Base-by-base conservation (phyloP, 1,140 invertebrate genomes). In the Andricus grossulariae region DNA sequence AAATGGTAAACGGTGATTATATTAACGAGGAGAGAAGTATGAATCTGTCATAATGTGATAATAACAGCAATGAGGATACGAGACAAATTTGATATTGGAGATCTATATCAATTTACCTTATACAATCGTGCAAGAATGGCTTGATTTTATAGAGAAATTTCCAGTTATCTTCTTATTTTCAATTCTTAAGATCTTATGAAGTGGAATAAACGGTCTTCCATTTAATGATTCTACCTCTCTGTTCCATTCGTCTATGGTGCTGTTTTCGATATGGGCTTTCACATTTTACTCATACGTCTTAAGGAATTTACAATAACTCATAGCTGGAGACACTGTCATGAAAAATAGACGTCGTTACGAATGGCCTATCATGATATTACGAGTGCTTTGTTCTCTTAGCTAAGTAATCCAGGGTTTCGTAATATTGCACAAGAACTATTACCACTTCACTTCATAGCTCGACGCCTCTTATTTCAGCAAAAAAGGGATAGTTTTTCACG, bases 1-100 rank as follows among this genome's bases (percentile, higher is more conserved):
- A 66, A 66, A 66, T 66, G 1, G 15, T 66, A 45, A 66, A 66
- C 25, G 32, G 25, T 16, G 12, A 60, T 60, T 60, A 60, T 39
- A 66, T 66, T 66, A 66, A 66, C 60, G 15, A 66, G 60, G 25
- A 66, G 60, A 39, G 60, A 66, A 66, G n/a, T 66, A 66, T 66
- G 25, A 13, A 16, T 2, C 25, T 66, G 13, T 66, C 16, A 66
- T 66, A 66, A 66, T 39, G 60, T 66, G 60, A 66, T 66, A 66
- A 66, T 66, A 8, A 45, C 60, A 5, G 32, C 25, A 66, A 66
- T 66, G n/a, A 66, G n/a, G 21, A 13, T 21, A 4, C 2, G 13
- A 25, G 15, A 13, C 32, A 57, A 57, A 57, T 21, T 12, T 57
- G 4, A 57, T 13, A 25, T 57, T 57, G 13, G 13, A 57, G 11